Evolutionary conservation across 2,888 invertebrate species (phyloP), one percentile per base, ranked within the genome.

Genomic region (Heliconius ismenius): DNA sequence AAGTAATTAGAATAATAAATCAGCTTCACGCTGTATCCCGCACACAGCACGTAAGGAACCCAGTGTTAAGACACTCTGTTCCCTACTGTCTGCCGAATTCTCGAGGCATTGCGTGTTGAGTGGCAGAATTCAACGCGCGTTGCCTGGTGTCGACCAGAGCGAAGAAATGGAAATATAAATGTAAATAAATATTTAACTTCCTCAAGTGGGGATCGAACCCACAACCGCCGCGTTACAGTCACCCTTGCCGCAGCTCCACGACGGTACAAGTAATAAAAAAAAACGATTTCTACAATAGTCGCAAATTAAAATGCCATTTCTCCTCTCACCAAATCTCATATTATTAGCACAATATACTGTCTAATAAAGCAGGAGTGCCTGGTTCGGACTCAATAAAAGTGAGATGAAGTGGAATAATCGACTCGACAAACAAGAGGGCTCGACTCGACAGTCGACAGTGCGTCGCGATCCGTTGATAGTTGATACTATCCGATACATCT

Each of bases 391-490:
- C 91, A 92, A 92, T 92, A 92, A 90, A 87, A 85, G 90, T 89
- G 87, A 90, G 89, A 92, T 89, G 92, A 91, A 90, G 91, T 87
- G 91, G 90, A 92, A 93, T 92, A 92, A 93, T 93, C 92, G 91
- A 90, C 89, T 87, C 88, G 92, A 92, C 92, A 93, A 92, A 93
- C 92, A 92, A 90, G 92, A 90, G 92, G 91, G 92, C 85, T 83
- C 83, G 83, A 49, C 18, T 7, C 49, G 32, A 32, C 32, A 32
- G 32, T 7, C 49, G 49, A 84, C 85, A 84, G 81, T 81, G 81
- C 82, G 86, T 86, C 85, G 84, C 89, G 89, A 92, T 90, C 87
- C 88, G 82, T 82, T 81, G 81, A 82, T 81, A 83, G 82, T 82
- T 81, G 81, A 83, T 81, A 83, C 83, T 82, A 83, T 81, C 81